These are phyloP conservation scores for Orgyia antiqua DNA, from an alignment of 2,888 invertebrate species.

Conservation along the genomic window DNA sequence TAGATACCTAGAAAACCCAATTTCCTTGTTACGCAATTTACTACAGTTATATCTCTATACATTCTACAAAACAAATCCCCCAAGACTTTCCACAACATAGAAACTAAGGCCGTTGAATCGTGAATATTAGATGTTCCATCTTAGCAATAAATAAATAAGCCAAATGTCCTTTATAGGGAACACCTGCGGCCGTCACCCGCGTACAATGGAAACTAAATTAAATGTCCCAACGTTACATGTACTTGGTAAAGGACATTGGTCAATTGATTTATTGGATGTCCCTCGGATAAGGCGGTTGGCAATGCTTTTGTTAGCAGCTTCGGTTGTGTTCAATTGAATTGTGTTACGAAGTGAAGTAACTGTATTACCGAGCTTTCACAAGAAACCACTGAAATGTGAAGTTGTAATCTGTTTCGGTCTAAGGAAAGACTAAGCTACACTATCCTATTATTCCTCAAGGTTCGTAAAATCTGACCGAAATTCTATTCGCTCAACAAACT, in stretches of 20 bases:
- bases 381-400: not conserved
- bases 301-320: constrained; percentile 2
- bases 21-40: too few species aligned
- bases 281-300: constrained; percentile 6
- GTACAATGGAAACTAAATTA: constrained; percentile 23
- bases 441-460: too few species aligned
- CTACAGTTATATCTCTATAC: too few species aligned
- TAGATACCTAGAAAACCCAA: too few species aligned
- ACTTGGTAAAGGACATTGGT: constrained; percentile 13
- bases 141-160: constrained; percentile 14
- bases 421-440: not conserved
- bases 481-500: too few species aligned
- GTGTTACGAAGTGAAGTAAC: not conserved
- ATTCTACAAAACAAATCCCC: too few species aligned
- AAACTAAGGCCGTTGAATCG: constrained; percentile 3
- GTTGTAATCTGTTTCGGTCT: not conserved
- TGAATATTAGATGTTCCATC: constrained; percentile 7
- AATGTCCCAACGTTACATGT: constrained; percentile 14
- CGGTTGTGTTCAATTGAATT: not conserved
- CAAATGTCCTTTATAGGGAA: constrained; percentile 11
- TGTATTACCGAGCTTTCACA: not conserved
- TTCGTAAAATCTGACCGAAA: too few species aligned
- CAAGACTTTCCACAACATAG: too few species aligned
- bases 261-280: constrained; percentile 22
- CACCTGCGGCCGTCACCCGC: constrained; percentile 17